phyloP scores from a whole-genome alignment of 2,888 invertebrate species.

The Apamea sordens region DNA sequence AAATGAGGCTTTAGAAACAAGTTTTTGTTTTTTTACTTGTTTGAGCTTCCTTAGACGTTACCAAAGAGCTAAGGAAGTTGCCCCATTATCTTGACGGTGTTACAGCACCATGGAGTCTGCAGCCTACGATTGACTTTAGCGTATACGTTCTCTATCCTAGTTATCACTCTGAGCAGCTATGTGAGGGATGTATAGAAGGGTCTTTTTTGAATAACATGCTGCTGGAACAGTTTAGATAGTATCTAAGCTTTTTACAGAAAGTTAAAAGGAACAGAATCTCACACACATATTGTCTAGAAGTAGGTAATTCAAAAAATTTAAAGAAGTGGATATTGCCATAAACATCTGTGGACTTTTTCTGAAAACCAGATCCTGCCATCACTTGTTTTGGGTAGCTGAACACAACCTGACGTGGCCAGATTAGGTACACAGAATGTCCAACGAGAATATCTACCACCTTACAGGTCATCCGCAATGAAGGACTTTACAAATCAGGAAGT shows the following conservation, averaged over 20 bases:
- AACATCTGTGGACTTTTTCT: not conserved
- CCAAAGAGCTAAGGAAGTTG: not conserved
- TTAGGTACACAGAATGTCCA: not conserved
- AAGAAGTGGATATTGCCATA: not conserved
- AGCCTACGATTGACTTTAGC: too few relatives aligned
- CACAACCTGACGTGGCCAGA: not conserved
- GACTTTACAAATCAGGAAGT: slow-evolving; percentile 14
- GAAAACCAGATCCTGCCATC: not conserved
- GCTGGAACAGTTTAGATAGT: slow-evolving; percentile 19
- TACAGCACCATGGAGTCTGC: not conserved
- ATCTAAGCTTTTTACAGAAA: slow-evolving; percentile 20
- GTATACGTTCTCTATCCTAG: not conserved
- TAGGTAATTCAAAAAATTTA: slow-evolving; percentile 1
- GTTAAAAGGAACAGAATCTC: slow-evolving; percentile 14
- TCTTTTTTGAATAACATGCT: slow-evolving; percentile 31
- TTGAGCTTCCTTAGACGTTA: not conserved
- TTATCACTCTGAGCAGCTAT: slow-evolving; percentile 19
- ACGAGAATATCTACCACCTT: not conserved
- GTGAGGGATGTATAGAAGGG: slow-evolving; percentile 14
- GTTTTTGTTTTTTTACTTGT: too few relatives aligned
- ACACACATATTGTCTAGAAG: slow-evolving; percentile 8
- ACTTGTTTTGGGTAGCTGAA: not conserved
- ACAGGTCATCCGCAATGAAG: slow-evolving; percentile 3
- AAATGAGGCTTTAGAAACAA: not conserved
- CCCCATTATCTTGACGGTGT: not conserved